Base-by-base conservation (phyloP, 92 coral and sea anemone species). In the Parazoanthus atlanticus region DNA sequence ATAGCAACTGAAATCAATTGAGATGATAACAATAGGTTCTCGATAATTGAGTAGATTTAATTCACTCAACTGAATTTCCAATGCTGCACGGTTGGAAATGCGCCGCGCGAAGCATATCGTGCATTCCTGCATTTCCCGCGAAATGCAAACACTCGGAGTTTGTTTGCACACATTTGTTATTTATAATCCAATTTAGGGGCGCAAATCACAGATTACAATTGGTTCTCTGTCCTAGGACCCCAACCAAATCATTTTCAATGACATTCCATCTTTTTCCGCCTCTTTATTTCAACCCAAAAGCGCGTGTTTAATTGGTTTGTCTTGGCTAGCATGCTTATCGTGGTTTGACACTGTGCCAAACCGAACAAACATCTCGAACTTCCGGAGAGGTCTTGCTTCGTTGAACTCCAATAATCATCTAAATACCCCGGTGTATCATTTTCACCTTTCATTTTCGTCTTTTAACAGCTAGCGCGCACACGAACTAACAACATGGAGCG, bases 51-150 rank as follows among this genome's bases (percentile, higher is more conserved):
- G 23, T 7, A 26, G 46, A 23, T 80, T 54, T 78, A 52, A 13
- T 52, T 52, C 64, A 78, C 21, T 47, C 23, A 56, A 6, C 61
- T 34, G 32, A 54, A 40, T 7, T 81, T 56, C 56, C 56, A 8
- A 41, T 16, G 28, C n/a, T 61, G 69, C 87, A 31, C 76, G n/a
- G 74, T 25, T 67, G 54, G 86, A 82, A 38, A 31, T 91, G 74
- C 86, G 76, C 91, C 82, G 90, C 89, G 89, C 77, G 90, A 32
- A 90, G 73, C 95, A 92, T 93, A 17, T 82, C 86, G 82, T 58
- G 82, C 89, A 95, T 95, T 94, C 96, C 95, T 81, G 38, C 76
- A 79, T 87, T 95, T 93, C 96, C 98, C 96, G 90, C 92, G 89
- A 84, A 43, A 70, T 33, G 85, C 80, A 54, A 66, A 66, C 86